Conservation (phyloP, 1,140 invertebrate species). For the Heterodera carotae region DNA sequence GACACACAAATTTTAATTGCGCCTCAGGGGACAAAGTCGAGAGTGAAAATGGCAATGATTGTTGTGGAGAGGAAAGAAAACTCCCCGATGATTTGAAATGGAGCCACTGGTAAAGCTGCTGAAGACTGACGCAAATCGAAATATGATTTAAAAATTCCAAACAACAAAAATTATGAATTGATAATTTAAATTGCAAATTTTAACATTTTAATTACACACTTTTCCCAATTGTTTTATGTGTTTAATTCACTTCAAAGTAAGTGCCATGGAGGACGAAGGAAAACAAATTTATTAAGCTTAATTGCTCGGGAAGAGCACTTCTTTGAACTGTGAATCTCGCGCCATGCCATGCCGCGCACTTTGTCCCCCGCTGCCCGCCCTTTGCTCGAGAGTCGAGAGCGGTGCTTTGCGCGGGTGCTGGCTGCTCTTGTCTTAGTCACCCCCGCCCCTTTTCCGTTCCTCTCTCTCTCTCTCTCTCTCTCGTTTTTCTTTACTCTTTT, state of each 20-base stretch:
- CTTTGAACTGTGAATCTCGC: not conserved
- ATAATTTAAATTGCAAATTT: too few species aligned
- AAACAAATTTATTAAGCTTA: not conserved
- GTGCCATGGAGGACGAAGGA: too few species aligned
- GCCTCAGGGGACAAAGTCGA: not conserved
- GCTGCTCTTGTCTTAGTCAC: not conserved
- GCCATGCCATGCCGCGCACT: not conserved
- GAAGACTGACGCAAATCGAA: not conserved
- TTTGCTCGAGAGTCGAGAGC: not conserved
- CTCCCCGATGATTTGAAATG: not conserved
- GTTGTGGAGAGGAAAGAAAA: not conserved
- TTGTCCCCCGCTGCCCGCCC: too few species aligned
- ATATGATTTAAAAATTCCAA: too few species aligned
- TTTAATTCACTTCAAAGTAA: too few species aligned
- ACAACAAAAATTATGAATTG: too few species aligned
- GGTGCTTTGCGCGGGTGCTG: not conserved
- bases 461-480: not conserved
- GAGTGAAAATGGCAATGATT: slow-evolving; percentile 1
- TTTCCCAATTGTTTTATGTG: too few species aligned
- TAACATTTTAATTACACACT: too few species aligned
- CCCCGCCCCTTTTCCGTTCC: not conserved
- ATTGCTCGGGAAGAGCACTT: not conserved
- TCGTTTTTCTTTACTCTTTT: not conserved
- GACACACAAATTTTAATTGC: slow-evolving; percentile 10
- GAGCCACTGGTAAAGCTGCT: not conserved